A percentile compares a stretch with the other conserved stretches of the same genome.
Evolutionary conservation across 2,888 invertebrate species (phyloP).

Genomic region (Chrysolina americana): DNA sequence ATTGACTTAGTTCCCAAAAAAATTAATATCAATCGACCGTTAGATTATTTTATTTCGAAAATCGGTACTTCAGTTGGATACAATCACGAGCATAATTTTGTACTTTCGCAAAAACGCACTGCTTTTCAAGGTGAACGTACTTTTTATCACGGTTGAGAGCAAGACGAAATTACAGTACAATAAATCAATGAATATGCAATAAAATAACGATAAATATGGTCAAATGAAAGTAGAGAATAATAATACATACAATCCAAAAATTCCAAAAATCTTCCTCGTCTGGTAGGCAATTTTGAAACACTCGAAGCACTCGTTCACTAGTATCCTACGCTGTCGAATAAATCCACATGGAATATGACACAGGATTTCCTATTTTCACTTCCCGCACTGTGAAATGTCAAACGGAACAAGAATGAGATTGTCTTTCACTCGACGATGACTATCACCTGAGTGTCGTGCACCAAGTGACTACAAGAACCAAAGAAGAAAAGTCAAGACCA

Average conservation of each 20-base stretch:
- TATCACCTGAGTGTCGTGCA: constrained; percentile 38
- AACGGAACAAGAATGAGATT: constrained; percentile 7
- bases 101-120: background rate
- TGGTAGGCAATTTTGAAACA: constrained; percentile 10
- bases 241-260: constrained; percentile 6
- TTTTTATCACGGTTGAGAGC: background rate
- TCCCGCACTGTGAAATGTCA: constrained; percentile 23
- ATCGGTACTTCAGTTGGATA: background rate
- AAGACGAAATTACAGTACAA: background rate
- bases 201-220: background rate
- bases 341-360: constrained; percentile 18
- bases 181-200: background rate
- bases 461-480: constrained; percentile 40
- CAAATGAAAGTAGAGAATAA: background rate
- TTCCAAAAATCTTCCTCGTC: constrained; percentile 3
- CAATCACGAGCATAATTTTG: background rate
- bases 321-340: background rate
- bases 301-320: background rate
- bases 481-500: constrained; percentile 32
- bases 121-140: background rate
- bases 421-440: constrained; percentile 22
- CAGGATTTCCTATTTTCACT: constrained; percentile 21
- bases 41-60: too few relatives aligned
- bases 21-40: too few relatives aligned
- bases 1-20: too few relatives aligned